Evolutionary conservation across 2,888 invertebrate species (phyloP), one percentile per base, ranked within the genome.

Genomic region (Apamea epomidion): DNA sequence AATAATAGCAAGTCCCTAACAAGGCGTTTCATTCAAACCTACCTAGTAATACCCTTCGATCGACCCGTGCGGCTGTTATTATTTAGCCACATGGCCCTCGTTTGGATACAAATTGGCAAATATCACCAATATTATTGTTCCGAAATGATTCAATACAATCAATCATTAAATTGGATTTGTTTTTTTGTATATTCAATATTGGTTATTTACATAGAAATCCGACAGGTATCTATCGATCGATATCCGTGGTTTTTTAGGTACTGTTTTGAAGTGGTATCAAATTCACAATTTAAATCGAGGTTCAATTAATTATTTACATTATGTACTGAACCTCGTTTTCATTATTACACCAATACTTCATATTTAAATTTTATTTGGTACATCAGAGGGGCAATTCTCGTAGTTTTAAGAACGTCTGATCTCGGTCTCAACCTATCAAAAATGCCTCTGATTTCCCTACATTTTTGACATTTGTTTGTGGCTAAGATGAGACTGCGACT

Each of bases 231-330:
- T 37, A 37, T 37, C 37, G 37, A 37, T 37, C 37, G 37, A 37
- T 37, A 37, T 37, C 37, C 37, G 37, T 37, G 37, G 37, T 37
- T 37, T 2, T 3, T 37, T 37, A 45, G 2, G 10, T 45, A 68
- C 68, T 64, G 29, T 58, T 82, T 29, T 16, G 8, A 82, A 69
- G 37, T 70, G 58, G 14, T 76, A 21, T 76, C 45, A 81, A 60
- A 60, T 82, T 60, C 3, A 21, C 0, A 32, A 58, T 65, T 51
- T 51, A 51, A 51, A 16, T 16, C 51, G 16, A 51, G 16, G 16
- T 51, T 51, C 51, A 51, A 51, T 16, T 51, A 16, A 51, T 51
- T 51, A 51, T 16, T 37, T 48, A 82, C 37, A 37, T 37, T 37
- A 37, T 37, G 37, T 37, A 37, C 37, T 37, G 37, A 37, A 37